Conservation (phyloP, 2,888 invertebrate species). For the Tricholauxania praeusta region DNA sequence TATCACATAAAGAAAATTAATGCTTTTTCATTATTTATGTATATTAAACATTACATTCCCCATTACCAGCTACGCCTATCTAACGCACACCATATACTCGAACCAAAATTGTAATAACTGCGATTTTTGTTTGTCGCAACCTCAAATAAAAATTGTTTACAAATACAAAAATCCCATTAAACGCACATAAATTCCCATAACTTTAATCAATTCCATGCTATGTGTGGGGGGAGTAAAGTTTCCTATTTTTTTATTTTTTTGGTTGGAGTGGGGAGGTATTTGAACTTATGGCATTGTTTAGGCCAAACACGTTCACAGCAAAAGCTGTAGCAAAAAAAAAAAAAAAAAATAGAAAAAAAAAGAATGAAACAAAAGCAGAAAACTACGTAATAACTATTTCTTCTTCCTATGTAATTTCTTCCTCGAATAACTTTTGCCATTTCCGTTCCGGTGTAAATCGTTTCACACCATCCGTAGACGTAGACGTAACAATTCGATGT, state of each 20-base stretch:
- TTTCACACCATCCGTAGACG: too few species aligned
- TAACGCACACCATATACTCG: too few species aligned
- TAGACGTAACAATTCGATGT: too few species aligned
- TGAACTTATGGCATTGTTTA: too few species aligned
- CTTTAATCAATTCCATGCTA: background rate
- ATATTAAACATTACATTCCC: too few species aligned
- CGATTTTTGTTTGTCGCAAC: background rate
- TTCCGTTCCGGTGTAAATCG: constrained; percentile 3
- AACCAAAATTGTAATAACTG: constrained; percentile 2
- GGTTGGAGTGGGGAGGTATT: too few species aligned
- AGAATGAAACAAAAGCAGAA: background rate
- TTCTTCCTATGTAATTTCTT: background rate
- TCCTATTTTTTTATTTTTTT: too few species aligned
- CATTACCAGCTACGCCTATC: too few species aligned
- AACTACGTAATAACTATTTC: constrained; percentile 1
- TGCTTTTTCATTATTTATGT: too few species aligned
- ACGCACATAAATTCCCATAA: constrained; percentile 6
- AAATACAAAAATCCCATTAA: constrained; percentile 11
- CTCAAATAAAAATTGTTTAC: constrained; percentile 12
- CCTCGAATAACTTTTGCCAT: constrained; percentile 26
- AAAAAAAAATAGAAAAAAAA: background rate
- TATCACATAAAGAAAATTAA: too few species aligned
- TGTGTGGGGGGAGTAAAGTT: too few species aligned
- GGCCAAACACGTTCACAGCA: too few species aligned
- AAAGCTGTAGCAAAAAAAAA: background rate